phyloP scores from a whole-genome alignment of 2,113 vertebrate species.

The Gymnogyps californianus region DNA sequence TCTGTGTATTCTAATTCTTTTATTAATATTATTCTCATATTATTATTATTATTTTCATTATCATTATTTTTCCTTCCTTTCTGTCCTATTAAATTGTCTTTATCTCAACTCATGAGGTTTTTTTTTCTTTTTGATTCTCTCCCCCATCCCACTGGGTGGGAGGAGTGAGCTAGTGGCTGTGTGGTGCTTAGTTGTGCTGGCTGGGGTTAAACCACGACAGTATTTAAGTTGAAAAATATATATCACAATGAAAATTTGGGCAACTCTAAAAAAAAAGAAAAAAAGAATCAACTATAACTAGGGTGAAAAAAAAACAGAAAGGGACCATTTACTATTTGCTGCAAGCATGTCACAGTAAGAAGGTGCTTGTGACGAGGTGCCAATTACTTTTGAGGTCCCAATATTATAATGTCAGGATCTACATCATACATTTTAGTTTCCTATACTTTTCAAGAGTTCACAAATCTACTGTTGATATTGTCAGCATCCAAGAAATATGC shows the following conservation, averaged over 20 bases:
- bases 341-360: background rate
- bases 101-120: no score
- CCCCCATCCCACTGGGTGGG: no score
- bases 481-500: background rate
- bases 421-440: background rate
- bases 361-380: background rate
- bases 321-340: background rate
- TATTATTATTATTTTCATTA: no score
- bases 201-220: no score
- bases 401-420: background rate
- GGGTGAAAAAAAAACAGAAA: accelerated
- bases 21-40: no score
- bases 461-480: background rate
- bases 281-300: background rate
- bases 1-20: no score
- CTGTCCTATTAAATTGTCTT: no score
- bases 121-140: no score
- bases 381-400: background rate
- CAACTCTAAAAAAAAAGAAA: background rate
- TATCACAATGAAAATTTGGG: background rate
- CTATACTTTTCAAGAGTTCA: background rate
- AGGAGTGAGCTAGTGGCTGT: no score
- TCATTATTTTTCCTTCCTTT: no score
- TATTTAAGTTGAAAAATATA: background rate
- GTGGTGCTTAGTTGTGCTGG: no score